Conservation (phyloP, 2,888 invertebrate genomes). For the Trichacis sp. region DNA sequence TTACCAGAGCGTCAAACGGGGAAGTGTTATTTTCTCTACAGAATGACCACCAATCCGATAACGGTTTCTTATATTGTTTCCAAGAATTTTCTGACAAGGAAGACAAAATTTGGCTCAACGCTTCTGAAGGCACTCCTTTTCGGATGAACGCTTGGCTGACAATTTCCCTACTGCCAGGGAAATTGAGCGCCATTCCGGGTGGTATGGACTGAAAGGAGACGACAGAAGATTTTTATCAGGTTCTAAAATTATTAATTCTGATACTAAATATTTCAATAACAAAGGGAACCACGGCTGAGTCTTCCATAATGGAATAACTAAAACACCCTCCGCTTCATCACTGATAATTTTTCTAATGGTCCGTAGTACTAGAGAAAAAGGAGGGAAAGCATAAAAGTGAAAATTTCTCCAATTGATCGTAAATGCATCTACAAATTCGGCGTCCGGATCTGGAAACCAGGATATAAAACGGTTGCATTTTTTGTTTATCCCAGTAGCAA, state of each 20-base stretch:
- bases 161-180: slow-evolving; percentile 50
- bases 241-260: slow-evolving; percentile 37
- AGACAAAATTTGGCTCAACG: slow-evolving; percentile 9
- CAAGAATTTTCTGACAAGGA: slow-evolving; percentile 1
- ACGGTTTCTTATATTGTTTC: slow-evolving; percentile 16
- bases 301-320: slow-evolving; percentile 45
- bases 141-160: slow-evolving; percentile 45
- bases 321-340: slow-evolving; percentile 43
- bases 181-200: slow-evolving; percentile 45
- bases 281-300: slow-evolving; percentile 54
- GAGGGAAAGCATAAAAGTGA: slow-evolving; percentile 50
- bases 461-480: slow-evolving; percentile 51
- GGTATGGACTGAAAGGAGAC: slow-evolving; percentile 43
- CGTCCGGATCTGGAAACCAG: slow-evolving; percentile 47
- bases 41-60: slow-evolving; percentile 16
- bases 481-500: slow-evolving; percentile 46
- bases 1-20: background rate
- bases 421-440: slow-evolving; percentile 47
- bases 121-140: slow-evolving; percentile 32
- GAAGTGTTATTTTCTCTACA: background rate
- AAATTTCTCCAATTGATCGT: slow-evolving; percentile 34
- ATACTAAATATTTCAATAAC: slow-evolving; percentile 27
- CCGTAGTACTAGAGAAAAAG: slow-evolving; percentile 15
- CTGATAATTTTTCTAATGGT: slow-evolving; percentile 33
- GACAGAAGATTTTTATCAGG: slow-evolving; percentile 28